Percentiles rank a stretch among this genome's conserved stretches.
These are phyloP conservation scores for Limnephilus lunatus DNA, from an alignment of 2,888 invertebrate species.

Conservation along the genomic window DNA sequence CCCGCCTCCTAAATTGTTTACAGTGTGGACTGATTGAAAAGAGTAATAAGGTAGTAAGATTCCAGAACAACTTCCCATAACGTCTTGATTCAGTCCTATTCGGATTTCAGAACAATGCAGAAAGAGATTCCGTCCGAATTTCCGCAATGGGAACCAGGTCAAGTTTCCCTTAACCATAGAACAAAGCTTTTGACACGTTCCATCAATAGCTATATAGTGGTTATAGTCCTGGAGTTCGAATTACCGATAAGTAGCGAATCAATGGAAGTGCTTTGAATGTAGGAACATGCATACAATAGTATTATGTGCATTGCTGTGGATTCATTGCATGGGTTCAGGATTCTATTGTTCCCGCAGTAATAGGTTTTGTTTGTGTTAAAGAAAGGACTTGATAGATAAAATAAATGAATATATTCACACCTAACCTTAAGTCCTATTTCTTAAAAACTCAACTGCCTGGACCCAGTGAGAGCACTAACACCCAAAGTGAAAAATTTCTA, in stretches of 20 bases:
- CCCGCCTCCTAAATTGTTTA: too few relatives aligned
- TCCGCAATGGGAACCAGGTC: background rate
- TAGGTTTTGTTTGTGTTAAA: background rate
- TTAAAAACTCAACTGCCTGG: too few relatives aligned
- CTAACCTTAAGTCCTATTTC: too few relatives aligned
- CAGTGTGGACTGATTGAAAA: too few relatives aligned
- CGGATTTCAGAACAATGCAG: background rate
- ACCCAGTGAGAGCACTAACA: too few relatives aligned
- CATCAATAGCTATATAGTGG: background rate
- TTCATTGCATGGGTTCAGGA: background rate
- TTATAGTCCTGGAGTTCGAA: background rate
- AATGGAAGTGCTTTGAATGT: background rate
- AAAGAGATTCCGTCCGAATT: background rate
- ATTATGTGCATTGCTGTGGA: background rate
- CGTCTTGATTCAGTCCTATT: background rate
- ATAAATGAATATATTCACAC: too few relatives aligned
- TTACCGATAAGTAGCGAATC: background rate
- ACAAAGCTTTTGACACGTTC: conserved; percentile 2
- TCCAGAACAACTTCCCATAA: background rate
- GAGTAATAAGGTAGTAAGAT: too few relatives aligned
- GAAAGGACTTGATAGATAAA: background rate
- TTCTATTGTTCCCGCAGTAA: background rate
- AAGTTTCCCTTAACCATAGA: background rate
- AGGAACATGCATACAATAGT: background rate
- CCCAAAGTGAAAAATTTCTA: too few relatives aligned